Percentiles rank a stretch among this genome's conserved stretches.
phyloP scores from a whole-genome alignment of 2,113 vertebrate species.

The Microcebus jonahi region DNA sequence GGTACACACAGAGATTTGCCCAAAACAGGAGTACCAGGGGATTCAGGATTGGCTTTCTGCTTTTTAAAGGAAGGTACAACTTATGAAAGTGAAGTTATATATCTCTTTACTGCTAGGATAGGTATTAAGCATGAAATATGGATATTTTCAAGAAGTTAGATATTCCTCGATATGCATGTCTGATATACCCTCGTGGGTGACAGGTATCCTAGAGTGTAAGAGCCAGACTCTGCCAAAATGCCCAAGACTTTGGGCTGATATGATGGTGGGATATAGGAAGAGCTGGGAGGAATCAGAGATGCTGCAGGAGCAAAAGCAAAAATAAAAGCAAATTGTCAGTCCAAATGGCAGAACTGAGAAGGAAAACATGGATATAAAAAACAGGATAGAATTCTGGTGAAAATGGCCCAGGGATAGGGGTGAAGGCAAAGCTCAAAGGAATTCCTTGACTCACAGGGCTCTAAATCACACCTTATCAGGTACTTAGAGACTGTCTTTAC shows the following conservation, averaged over 20 bases:
- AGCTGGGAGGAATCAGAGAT: not conserved
- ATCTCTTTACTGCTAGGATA: not conserved
- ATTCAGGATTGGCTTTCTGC: not conserved
- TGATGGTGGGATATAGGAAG: not conserved
- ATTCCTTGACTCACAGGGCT: not conserved
- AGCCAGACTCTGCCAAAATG: not conserved
- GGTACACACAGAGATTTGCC: not conserved
- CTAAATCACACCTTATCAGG: not conserved
- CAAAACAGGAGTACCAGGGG: not conserved
- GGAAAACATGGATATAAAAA: not conserved
- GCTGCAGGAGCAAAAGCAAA: not conserved
- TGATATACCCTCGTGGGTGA: not conserved
- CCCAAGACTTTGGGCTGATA: not conserved
- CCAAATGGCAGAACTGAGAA: not conserved
- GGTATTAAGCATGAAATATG: not conserved
- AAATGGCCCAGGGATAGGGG: not conserved
- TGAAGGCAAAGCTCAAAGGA: not conserved
- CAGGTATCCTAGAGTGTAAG: not conserved
- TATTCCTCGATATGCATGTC: not conserved
- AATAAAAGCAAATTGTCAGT: not conserved
- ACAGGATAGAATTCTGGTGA: not conserved
- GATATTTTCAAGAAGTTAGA: not conserved
- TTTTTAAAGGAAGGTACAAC: constrained; percentile 12
- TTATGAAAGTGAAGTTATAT: not conserved
- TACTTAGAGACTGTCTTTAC: not conserved